A percentile compares a stretch with the other conserved stretches of the same genome.
Evolutionary conservation across 35 echinoderm and acorn worm species (phyloP).

Genomic region (Amphiura filiformis): DNA sequence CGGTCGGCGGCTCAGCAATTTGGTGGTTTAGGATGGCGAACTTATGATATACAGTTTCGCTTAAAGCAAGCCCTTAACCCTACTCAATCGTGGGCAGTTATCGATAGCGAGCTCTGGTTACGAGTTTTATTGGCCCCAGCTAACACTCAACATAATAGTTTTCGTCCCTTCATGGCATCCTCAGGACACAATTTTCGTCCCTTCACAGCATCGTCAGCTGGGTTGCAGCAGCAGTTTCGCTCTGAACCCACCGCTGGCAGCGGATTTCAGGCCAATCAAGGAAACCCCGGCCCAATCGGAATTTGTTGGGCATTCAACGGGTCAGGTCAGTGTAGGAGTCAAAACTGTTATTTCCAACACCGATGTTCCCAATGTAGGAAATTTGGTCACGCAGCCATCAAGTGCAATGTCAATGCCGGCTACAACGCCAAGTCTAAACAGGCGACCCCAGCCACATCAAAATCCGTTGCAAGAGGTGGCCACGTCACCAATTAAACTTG

Average conservation of each 20-base stretch:
- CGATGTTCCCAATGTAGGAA: not conserved
- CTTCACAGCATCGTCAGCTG: not conserved
- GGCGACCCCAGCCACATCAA: no score
- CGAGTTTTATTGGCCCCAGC: not conserved
- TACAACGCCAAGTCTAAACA: no score
- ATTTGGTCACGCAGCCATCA: not conserved
- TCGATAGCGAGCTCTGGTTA: not conserved
- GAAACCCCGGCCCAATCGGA: not conserved
- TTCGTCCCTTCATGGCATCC: not conserved
- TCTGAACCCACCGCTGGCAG: no score
- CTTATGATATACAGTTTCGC: conserved; percentile 7
- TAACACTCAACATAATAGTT: not conserved
- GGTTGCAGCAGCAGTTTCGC: not conserved
- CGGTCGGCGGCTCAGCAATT: conserved; percentile 9
- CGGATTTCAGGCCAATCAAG: no score
- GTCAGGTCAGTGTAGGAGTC: not conserved
- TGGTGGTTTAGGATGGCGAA: not conserved
- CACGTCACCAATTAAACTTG: no score
- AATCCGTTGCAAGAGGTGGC: no score
- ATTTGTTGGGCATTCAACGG: not conserved
- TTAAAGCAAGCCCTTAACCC: not conserved
- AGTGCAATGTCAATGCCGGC: no score
- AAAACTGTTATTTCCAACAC: not conserved
- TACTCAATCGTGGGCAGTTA: not conserved
- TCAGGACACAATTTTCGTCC: not conserved